A percentile compares a stretch with the other conserved stretches of the same genome.
Evolutionary conservation across 1,140 invertebrate species (phyloP).

Genomic region (Drosophila watanabei): DNA sequence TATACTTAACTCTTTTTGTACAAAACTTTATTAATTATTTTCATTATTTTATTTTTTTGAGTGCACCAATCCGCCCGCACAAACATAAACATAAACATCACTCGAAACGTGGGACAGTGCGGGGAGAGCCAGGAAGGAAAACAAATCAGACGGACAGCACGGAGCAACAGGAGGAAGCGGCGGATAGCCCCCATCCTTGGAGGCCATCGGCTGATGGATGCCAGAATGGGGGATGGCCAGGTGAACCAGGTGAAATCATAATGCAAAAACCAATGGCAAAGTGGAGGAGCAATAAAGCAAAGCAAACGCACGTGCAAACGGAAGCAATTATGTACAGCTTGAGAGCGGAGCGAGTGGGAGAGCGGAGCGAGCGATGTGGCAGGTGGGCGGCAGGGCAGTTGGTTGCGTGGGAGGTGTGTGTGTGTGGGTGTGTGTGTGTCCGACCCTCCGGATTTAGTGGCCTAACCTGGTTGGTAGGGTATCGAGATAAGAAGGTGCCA

Average conservation of each 20-base stretch:
- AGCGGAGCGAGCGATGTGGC: constrained; percentile 13
- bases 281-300: constrained; percentile 56
- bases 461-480: constrained; percentile 36
- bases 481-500: constrained; percentile 36
- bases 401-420: constrained; percentile 1
- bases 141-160: constrained; percentile 77
- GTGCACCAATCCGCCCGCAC: constrained; percentile 21
- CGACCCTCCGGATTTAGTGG: constrained; percentile 30
- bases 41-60: constrained; percentile 1
- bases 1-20: too few species aligned
- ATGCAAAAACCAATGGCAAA: constrained; percentile 58
- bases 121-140: constrained; percentile 38
- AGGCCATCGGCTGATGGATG: constrained; percentile 34
- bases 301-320: constrained; percentile 78
- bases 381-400: constrained; percentile 1
- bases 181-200: constrained; percentile 38
- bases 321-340: constrained; percentile 81
- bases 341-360: constrained; percentile 18
- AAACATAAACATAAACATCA: constrained; percentile 62
- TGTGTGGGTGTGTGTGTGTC: constrained; percentile 5
- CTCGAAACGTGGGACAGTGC: constrained; percentile 56
- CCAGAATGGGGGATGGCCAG: constrained; percentile 22
- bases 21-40: too few species aligned
- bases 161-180: constrained; percentile 75
- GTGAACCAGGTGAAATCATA: constrained; percentile 63